Conservation (phyloP, 2,113 vertebrate genomes). For the Geothlypis trichas region DNA sequence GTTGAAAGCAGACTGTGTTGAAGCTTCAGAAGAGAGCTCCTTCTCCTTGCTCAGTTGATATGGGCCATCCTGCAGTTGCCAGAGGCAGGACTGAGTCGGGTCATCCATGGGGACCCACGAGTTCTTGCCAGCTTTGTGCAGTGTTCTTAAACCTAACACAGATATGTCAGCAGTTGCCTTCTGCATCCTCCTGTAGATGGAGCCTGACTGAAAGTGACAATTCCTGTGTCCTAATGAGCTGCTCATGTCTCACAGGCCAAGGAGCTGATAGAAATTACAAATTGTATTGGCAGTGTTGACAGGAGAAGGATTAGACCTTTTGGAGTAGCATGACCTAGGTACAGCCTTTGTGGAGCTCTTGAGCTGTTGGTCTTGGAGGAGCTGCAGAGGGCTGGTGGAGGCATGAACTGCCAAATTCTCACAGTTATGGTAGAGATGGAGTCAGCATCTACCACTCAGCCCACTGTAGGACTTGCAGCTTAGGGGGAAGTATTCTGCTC, state of each 20-base stretch:
- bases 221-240: not conserved
- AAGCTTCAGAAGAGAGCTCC: not conserved
- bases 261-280: not conserved
- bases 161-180: not conserved
- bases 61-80: not conserved
- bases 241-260: not conserved
- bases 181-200: fast-evolving
- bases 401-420: not conserved
- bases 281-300: not conserved
- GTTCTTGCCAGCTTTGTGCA: not conserved
- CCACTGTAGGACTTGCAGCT: not conserved
- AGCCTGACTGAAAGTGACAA: not conserved
- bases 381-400: not conserved
- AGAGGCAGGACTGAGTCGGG: fast-evolving
- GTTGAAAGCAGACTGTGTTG: not conserved
- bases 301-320: not conserved
- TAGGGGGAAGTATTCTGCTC: not conserved
- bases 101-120: not conserved
- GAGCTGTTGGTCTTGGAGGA: not conserved
- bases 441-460: not conserved
- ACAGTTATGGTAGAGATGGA: not conserved
- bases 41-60: not conserved
- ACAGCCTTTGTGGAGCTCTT: not conserved
- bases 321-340: not conserved
- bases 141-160: not conserved